Evolutionary conservation across 2,797 vertebrate genomes (phyloP).

Genomic region (Chelmon rostratus): DNA sequence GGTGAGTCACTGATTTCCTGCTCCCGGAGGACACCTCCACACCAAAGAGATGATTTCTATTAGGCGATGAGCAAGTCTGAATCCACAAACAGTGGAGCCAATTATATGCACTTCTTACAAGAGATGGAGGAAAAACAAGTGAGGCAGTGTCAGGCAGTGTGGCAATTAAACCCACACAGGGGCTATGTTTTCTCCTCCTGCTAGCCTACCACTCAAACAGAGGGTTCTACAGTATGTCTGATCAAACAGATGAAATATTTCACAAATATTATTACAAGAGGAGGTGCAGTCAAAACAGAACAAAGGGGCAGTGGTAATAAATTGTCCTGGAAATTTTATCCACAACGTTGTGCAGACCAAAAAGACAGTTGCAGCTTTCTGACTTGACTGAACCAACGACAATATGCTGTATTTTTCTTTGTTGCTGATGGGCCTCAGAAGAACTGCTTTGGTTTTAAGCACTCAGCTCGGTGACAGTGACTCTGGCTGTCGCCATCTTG

Average conservation of each 20-base stretch:
- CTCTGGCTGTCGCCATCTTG: too few relatives aligned
- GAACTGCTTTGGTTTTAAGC: conserved; percentile 5
- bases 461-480: too few relatives aligned
- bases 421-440: background rate
- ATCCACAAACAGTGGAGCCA: conserved; percentile 80
- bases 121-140: conserved; percentile 74
- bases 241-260: conserved; percentile 65
- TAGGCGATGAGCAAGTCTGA: conserved; percentile 74
- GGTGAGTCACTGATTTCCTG: conserved; percentile 77
- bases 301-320: conserved; percentile 61
- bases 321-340: conserved; percentile 57
- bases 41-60: conserved; percentile 80
- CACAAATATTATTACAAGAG: conserved; percentile 68
- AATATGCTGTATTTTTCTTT: background rate
- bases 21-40: conserved; percentile 77
- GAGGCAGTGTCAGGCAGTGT: conserved; percentile 72
- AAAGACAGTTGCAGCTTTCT: conserved; percentile 39
- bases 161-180: conserved; percentile 82
- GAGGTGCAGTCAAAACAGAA: conserved; percentile 32
- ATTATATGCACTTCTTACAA: conserved; percentile 78
- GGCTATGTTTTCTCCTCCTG: conserved; percentile 63
- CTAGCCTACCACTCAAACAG: conserved; percentile 64
- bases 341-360: conserved; percentile 35
- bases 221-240: conserved; percentile 51
- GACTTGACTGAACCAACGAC: conserved; percentile 19